Evolutionary conservation across 2,888 invertebrate genomes (phyloP).

Genomic region (Cerceris ruficornis): DNA sequence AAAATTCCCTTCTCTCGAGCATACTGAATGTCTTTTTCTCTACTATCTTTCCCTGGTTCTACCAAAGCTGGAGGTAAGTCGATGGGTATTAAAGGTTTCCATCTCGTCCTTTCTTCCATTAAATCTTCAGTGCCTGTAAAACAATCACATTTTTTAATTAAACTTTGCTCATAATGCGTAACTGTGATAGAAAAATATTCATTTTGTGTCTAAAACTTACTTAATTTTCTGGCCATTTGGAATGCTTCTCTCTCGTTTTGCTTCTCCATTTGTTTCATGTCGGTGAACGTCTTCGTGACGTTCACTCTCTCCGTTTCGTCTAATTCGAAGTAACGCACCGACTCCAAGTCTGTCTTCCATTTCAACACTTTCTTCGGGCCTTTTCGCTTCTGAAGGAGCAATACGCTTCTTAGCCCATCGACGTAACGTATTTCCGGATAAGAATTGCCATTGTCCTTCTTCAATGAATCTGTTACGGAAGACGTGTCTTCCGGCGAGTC

Average conservation of each 20-base stretch:
- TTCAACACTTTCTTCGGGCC: constrained; percentile 91
- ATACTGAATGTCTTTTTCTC: constrained; percentile 93
- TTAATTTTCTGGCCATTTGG: constrained; percentile 89
- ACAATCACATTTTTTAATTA: background rate
- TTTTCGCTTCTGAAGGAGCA: constrained; percentile 88
- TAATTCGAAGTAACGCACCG: constrained; percentile 94
- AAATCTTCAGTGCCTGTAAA: constrained; percentile 84
- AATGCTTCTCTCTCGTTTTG: constrained; percentile 93
- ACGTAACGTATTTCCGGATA: constrained; percentile 75
- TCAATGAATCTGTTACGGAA: constrained; percentile 63
- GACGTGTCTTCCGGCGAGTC: constrained; percentile 72
- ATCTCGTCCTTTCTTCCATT: constrained; percentile 91
- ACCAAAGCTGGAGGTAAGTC: constrained; percentile 87
- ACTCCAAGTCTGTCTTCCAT: constrained; percentile 93
- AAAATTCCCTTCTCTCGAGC: constrained; percentile 93
- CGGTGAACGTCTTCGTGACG: constrained; percentile 94
- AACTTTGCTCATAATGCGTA: background rate
- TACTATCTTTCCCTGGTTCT: constrained; percentile 89
- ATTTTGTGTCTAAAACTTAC: constrained; percentile 77
- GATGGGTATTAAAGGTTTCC: constrained; percentile 88
- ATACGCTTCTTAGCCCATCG: constrained; percentile 88
- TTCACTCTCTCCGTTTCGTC: constrained; percentile 98
- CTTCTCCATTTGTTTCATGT: constrained; percentile 95
- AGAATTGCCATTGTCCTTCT: constrained; percentile 54
- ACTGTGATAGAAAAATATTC: too few species aligned